Evolutionary conservation across 1,140 invertebrate species (phyloP), one percentile per base, ranked within the genome.

Genomic region (Ctenoplectra terminalis): DNA sequence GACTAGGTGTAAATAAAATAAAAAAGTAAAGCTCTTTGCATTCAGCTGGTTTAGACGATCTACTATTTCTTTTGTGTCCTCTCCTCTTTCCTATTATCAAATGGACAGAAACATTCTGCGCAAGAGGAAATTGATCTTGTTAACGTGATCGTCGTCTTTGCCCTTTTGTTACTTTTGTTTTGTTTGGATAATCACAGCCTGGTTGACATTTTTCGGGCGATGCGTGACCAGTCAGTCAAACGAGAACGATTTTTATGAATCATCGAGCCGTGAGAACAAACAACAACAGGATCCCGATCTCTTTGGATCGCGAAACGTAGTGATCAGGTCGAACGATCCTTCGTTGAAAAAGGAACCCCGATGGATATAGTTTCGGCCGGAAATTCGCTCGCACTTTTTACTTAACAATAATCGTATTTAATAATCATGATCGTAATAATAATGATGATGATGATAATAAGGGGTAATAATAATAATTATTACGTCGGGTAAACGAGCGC

Each of bases 111-210:
- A 50, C 20, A n/a, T 74, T 17, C 43, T 34, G 72, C 72, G 40
- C 29, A 5, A 54, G 48, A 34, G 17, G 77, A 29, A 48, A 40
- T 31, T 20, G 56, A 72, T 74, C 71, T 52, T 77, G 13, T 46
- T 37, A 73, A 66, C 66, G 66, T 83, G 74, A 26, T 54, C 58
- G 37, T 46, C 11, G 20, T 58, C 13, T 50, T 46, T 37, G n/a
- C 40, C 54, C 61, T 79, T 34, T 74, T 37, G 56, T 58, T 71
- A 58, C 34, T 23, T 84, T 60, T 61, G 56, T 88, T 88, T 87
- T 79, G 70, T 84, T 84, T 84, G 72, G 46, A 87, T 84, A 90
- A 90, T 91, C 90, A 91, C 90, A 91, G 90, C 90, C 90, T 88
- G 77, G 81, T 86, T 91, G 90, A 89, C 88, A 91, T 90, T 91